Conservation (phyloP, 92 coral and sea anemone genomes). For the Pocillopora grandis region DNA sequence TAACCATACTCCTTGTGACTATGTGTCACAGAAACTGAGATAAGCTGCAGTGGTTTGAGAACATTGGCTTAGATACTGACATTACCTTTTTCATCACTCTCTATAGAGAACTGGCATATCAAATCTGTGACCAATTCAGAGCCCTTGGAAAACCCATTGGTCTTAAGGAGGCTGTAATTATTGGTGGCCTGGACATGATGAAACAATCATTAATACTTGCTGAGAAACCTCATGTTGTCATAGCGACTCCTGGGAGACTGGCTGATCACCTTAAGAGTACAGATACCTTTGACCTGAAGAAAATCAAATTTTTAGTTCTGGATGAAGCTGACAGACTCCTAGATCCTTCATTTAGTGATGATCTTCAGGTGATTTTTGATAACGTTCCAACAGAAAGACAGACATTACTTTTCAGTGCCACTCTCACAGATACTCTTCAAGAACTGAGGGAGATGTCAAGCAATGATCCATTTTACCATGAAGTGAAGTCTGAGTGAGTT, state of each 20-base stretch:
- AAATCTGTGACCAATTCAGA: constrained; percentile 91
- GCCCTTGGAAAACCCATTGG: constrained; percentile 94
- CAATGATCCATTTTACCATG: constrained; percentile 85
- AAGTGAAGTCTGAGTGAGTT: constrained; percentile 93
- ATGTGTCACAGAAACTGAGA: too few species aligned
- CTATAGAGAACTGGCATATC: constrained; percentile 90
- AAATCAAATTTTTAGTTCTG: constrained; percentile 85
- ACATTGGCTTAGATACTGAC: not conserved
- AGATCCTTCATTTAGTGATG: constrained; percentile 94
- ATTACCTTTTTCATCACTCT: not conserved
- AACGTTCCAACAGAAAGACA: constrained; percentile 84
- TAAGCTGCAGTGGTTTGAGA: not conserved
- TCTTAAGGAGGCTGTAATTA: constrained; percentile 76
- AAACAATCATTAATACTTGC: constrained; percentile 89
- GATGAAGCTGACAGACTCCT: constrained; percentile 97
- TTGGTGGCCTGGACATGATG: constrained; percentile 99
- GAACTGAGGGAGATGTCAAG: constrained; percentile 79
- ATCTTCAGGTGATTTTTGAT: constrained; percentile 83
- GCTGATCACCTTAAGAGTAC: constrained; percentile 98
- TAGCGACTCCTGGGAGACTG: constrained; percentile 98
- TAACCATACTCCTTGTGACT: too few species aligned
- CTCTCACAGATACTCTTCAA: constrained; percentile 87
- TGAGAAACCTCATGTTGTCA: constrained; percentile 92
- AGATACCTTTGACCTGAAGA: constrained; percentile 75
- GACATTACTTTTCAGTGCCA: constrained; percentile 95